Conservation (phyloP, 2,888 invertebrate genomes). For the Papilio gigon region DNA sequence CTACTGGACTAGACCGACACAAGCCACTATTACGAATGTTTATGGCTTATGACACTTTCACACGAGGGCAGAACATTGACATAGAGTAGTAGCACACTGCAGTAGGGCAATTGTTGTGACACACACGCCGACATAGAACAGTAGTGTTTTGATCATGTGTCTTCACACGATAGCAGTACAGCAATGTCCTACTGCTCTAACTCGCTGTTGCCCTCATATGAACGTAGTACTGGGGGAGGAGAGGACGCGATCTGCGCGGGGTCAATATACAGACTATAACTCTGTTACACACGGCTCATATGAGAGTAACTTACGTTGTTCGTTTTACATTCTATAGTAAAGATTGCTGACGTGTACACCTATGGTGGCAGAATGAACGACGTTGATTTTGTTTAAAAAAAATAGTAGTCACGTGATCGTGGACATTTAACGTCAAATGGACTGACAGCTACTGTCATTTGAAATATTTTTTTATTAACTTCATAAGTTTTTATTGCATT, state of each 20-base stretch:
- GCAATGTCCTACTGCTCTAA: neutral
- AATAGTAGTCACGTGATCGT: neutral
- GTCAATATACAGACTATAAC: constrained; percentile 39
- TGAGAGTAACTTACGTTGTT: constrained; percentile 11
- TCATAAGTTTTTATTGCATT: too few species aligned
- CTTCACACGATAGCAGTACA: neutral
- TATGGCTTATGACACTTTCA: neutral
- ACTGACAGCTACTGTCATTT: neutral
- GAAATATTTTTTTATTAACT: neutral
- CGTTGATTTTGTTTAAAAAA: constrained; percentile 16
- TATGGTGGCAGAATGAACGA: neutral
- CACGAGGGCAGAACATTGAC: neutral
- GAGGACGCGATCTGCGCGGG: constrained; percentile 32
- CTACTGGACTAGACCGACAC: constrained; percentile 6
- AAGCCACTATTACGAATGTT: constrained; percentile 23
- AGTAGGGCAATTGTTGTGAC: neutral
- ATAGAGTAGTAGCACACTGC: neutral
- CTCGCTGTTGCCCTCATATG: neutral
- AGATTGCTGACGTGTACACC: neutral
- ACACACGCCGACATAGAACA: neutral
- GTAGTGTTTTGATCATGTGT: neutral
- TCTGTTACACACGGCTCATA: constrained; percentile 32
- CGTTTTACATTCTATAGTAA: constrained; percentile 22
- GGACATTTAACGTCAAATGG: neutral
- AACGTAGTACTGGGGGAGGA: constrained; percentile 12